Conservation (phyloP, 92 coral and sea anemone species). For the Siderastrea siderea region DNA sequence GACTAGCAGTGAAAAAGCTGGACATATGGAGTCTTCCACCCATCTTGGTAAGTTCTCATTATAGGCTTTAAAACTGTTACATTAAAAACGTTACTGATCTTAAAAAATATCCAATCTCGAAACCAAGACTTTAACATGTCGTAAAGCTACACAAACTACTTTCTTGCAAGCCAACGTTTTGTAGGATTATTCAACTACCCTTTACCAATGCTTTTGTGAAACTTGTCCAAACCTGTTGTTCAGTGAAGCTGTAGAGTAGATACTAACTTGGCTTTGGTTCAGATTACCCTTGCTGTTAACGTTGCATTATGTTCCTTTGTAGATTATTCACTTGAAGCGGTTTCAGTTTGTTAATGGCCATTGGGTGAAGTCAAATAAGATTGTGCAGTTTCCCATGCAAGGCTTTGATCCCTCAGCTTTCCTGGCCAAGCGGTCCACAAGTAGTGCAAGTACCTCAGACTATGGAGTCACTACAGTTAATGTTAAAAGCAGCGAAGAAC, state of each 20-base stretch:
- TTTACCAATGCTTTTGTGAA: no score
- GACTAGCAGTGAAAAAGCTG: conserved; percentile 93
- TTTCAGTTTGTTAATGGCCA: conserved; percentile 98
- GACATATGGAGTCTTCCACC: conserved; percentile 99
- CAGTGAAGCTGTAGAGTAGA: no score
- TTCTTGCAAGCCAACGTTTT: background rate
- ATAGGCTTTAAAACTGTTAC: background rate
- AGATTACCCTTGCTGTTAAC: no score
- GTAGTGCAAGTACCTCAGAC: conserved; percentile 25
- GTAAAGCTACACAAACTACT: no score
- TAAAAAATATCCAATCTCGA: no score
- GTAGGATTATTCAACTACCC: no score
- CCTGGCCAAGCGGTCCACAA: conserved; percentile 79
- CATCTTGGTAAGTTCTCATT: conserved; percentile 75
- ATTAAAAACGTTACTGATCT: background rate
- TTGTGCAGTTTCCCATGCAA: conserved; percentile 92
- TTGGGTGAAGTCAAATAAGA: conserved; percentile 98
- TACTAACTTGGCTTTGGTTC: no score
- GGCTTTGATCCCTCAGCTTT: conserved; percentile 98
- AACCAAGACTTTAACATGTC: no score
- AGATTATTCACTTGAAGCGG: conserved; percentile 96
- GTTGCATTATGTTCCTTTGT: background rate
- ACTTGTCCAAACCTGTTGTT: no score
- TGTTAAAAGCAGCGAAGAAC: conserved; percentile 79
- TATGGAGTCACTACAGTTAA: conserved; percentile 81